Evolutionary conservation across 2,888 invertebrate species (phyloP).

Genomic region (Sicus ferrugineus): DNA sequence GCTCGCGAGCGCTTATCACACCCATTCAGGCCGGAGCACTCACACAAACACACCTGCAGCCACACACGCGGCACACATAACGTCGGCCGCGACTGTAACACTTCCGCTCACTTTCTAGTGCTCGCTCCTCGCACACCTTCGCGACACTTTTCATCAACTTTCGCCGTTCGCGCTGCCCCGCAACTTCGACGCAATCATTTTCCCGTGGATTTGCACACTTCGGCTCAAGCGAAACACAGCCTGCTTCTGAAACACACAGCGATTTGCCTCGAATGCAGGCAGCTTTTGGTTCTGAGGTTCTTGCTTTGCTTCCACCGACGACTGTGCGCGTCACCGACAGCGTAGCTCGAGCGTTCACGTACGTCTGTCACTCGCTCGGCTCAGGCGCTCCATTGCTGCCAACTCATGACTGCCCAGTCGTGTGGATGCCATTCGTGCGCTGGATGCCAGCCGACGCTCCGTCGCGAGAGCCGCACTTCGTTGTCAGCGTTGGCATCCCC

Average conservation of each 20-base stretch:
- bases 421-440: background rate
- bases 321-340: slow-evolving; percentile 38
- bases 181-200: background rate
- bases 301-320: slow-evolving; percentile 17
- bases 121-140: background rate
- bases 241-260: background rate
- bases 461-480: background rate
- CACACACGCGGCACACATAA: too few relatives aligned
- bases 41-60: background rate
- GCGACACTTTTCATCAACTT: background rate
- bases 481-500: too few relatives aligned
- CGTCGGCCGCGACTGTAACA: background rate
- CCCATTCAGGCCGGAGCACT: background rate
- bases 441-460: background rate
- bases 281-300: slow-evolving; percentile 4
- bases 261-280: too few relatives aligned
- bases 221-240: background rate
- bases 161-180: background rate
- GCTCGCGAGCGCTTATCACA: background rate
- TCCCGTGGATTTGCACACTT: too few relatives aligned
- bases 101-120: background rate
- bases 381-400: slow-evolving; percentile 38
- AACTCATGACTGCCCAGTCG: background rate
- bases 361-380: slow-evolving; percentile 44
- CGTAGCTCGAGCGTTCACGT: slow-evolving; percentile 37